These are phyloP conservation scores for Coccyzus lansbergi DNA, from an alignment of 2,797 vertebrate genomes.

Conservation along the genomic window DNA sequence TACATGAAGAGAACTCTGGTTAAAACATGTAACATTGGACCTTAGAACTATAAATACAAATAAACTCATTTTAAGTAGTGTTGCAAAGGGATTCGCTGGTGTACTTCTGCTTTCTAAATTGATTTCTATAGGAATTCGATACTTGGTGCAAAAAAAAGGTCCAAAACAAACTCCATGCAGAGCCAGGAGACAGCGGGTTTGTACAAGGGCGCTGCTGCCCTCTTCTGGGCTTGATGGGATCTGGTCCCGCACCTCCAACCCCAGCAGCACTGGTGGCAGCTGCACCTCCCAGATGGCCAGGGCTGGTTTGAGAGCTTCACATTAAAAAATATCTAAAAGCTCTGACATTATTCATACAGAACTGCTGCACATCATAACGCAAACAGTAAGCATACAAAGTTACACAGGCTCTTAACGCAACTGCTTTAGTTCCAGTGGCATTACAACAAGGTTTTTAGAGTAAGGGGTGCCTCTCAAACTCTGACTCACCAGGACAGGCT, in stretches of 20 bases:
- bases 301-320: background rate
- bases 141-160: background rate
- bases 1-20: background rate
- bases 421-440: background rate
- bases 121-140: conserved; percentile 16
- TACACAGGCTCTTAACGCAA: background rate
- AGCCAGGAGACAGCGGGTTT: background rate
- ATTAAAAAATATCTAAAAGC: background rate
- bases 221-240: conserved; percentile 5
- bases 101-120: conserved; percentile 1
- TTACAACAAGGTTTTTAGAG: background rate
- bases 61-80: background rate
- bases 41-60: background rate
- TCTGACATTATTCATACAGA: background rate
- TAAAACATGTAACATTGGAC: background rate
- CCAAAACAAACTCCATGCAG: background rate
- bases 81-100: background rate
- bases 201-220: conserved; percentile 50
- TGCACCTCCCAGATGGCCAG: background rate
- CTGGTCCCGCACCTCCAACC: background rate
- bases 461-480: too few species aligned
- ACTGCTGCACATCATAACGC: background rate
- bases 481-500: too few species aligned
- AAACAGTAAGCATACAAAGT: background rate
- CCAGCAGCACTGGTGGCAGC: background rate